Evolutionary conservation across 2,113 vertebrate genomes (phyloP).

Genomic region (Grammomys surdaster): DNA sequence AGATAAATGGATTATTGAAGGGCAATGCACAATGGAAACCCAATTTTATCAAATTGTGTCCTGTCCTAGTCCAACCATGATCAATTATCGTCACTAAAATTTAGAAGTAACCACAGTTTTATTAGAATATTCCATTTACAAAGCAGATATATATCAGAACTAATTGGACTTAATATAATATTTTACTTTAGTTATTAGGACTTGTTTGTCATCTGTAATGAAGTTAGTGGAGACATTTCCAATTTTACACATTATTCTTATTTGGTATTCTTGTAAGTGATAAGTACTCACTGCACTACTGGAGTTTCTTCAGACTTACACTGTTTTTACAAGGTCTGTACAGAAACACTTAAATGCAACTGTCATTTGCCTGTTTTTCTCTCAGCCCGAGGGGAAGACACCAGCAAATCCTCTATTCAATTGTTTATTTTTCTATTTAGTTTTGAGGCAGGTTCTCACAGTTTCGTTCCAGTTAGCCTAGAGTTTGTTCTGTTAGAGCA

Average conservation of each 20-base stretch:
- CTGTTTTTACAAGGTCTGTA: neutral
- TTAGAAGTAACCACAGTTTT: conserved; percentile 26
- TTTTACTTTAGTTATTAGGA: conserved; percentile 49
- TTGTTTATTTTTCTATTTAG: neutral
- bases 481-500: neutral
- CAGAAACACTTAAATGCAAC: neutral
- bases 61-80: neutral
- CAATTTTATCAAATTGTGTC: conserved; percentile 38
- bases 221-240: conserved; percentile 41
- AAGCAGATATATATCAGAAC: neutral
- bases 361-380: neutral
- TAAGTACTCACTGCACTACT: neutral
- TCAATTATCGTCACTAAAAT: conserved; percentile 30
- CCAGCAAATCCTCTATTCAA: conserved; percentile 1
- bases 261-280: neutral
- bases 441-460: neutral
- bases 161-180: neutral
- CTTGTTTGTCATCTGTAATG: conserved; percentile 15
- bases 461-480: neutral
- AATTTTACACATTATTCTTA: conserved; percentile 43
- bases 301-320: neutral
- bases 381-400: neutral
- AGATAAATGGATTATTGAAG: conserved; percentile 4
- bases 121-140: conserved; percentile 5
- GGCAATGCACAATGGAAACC: conserved; percentile 6